Evolutionary conservation across 92 coral and sea anemone species (phyloP).

Genomic region (Bergia sp.): DNA sequence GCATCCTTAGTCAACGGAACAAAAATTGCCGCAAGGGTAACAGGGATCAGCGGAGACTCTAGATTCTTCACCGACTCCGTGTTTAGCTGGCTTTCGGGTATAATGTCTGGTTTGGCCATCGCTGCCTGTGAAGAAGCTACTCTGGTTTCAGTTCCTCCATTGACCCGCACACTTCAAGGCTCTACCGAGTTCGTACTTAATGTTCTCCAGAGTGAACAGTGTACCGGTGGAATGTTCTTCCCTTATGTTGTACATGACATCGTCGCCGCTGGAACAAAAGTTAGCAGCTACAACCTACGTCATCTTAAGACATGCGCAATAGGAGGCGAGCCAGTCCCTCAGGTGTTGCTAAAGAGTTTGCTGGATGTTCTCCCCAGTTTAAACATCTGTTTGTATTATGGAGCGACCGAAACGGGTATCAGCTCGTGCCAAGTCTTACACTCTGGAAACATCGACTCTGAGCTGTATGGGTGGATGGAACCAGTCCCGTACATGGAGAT

Average conservation of each 20-base stretch:
- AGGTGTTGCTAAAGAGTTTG: not conserved
- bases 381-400: conserved; percentile 2
- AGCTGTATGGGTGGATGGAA: conserved; percentile 40
- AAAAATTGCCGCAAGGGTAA: conserved; percentile 8
- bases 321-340: conserved; percentile 33
- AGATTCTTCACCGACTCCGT: conserved; percentile 39
- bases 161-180: conserved; percentile 28
- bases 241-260: conserved; percentile 42
- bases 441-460: not conserved
- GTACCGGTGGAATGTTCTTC: conserved; percentile 48
- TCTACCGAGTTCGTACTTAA: conserved; percentile 21
- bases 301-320: conserved; percentile 25
- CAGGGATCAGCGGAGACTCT: not conserved
- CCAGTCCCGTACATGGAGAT: conserved; percentile 36
- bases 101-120: conserved; percentile 24
- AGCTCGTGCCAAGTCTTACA: conserved; percentile 3
- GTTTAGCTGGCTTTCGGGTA: conserved; percentile 43
- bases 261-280: not conserved
- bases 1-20: conserved; percentile 31
- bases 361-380: conserved; percentile 16
- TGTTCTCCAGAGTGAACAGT: conserved; percentile 37
- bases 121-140: conserved; percentile 40
- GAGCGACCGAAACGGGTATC: conserved; percentile 33
- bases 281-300: not conserved
- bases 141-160: conserved; percentile 43